phyloP scores from a whole-genome alignment of 1,140 invertebrate species.

The Bactericera cockerelli region DNA sequence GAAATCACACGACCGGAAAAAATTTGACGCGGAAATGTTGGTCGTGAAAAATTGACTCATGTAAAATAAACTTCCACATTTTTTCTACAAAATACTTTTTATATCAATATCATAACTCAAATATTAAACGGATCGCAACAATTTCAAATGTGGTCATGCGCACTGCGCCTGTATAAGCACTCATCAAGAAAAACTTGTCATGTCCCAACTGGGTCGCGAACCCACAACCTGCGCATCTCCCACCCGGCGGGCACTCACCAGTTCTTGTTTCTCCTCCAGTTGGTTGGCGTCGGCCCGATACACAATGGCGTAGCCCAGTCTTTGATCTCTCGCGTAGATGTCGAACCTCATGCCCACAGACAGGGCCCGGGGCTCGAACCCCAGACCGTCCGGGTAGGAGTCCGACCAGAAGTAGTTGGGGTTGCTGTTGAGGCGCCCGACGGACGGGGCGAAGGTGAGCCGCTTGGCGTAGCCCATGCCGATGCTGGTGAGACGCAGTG shows the following conservation, averaged over 20 bases:
- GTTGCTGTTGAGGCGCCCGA: constrained; percentile 39
- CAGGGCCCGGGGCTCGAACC: constrained; percentile 48
- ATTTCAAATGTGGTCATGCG: no score
- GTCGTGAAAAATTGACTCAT: no score
- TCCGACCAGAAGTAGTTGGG: constrained; percentile 66
- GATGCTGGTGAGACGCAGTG: constrained; percentile 43
- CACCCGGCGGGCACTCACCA: constrained; percentile 29
- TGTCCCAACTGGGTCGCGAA: no score
- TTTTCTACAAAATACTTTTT: no score
- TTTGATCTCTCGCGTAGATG: constrained; percentile 38
- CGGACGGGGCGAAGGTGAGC: constrained; percentile 50
- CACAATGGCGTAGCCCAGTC: constrained; percentile 42
- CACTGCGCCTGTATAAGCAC: no score
- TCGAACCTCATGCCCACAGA: constrained; percentile 44
- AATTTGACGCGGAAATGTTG: no score
- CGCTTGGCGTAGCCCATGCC: constrained; percentile 62
- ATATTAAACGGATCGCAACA: no score
- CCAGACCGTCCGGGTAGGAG: constrained; percentile 51
- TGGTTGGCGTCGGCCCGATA: constrained; percentile 45
- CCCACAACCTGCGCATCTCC: no score
- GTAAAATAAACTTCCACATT: no score
- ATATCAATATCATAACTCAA: no score
- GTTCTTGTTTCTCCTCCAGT: constrained; percentile 40
- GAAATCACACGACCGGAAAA: no score
- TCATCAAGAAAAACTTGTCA: no score